phyloP scores from a whole-genome alignment of 2,797 vertebrate species.

The Scleropages formosus region DNA sequence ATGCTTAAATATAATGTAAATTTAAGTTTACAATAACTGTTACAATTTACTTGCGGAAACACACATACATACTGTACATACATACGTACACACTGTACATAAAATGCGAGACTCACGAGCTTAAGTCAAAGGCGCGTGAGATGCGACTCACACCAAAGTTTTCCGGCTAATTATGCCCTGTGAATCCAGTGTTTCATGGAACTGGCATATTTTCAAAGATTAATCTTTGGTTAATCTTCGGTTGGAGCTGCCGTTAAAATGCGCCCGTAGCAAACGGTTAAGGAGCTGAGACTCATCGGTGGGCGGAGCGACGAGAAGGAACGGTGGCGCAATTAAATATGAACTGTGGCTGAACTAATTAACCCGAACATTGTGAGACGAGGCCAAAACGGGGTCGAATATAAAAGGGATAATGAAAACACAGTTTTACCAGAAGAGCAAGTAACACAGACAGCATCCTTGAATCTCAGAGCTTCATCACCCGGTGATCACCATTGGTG shows the following conservation, averaged over 20 bases:
- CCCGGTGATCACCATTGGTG: too few relatives aligned
- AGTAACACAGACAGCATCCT: slow-evolving; percentile 27
- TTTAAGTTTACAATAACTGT: too few relatives aligned
- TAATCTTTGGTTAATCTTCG: slow-evolving; percentile 61
- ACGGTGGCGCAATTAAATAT: slow-evolving; percentile 93
- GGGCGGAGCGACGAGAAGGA: slow-evolving; percentile 69
- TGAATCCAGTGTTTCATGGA: too few relatives aligned
- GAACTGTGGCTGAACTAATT: slow-evolving; percentile 99
- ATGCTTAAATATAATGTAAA: too few relatives aligned
- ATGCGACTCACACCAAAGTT: too few relatives aligned
- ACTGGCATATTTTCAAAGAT: slow-evolving; percentile 56
- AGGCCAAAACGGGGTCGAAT: slow-evolving; percentile 66
- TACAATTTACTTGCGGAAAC: too few relatives aligned
- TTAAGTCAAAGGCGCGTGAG: too few relatives aligned
- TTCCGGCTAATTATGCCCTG: too few relatives aligned
- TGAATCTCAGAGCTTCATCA: too few relatives aligned
- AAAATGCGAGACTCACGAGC: too few relatives aligned
- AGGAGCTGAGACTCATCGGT: slow-evolving; percentile 60
- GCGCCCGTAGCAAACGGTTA: slow-evolving; percentile 36
- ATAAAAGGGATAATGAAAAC: slow-evolving; percentile 70
- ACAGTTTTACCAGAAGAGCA: slow-evolving; percentile 37
- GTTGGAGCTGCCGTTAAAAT: slow-evolving; percentile 74
- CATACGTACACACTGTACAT: too few relatives aligned
- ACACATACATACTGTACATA: too few relatives aligned
- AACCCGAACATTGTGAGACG: slow-evolving; percentile 84